Percentiles rank a stretch among this genome's conserved stretches.
These are phyloP conservation scores for Zophobas morio DNA, from an alignment of 1,140 invertebrate species.

Conservation along the genomic window DNA sequence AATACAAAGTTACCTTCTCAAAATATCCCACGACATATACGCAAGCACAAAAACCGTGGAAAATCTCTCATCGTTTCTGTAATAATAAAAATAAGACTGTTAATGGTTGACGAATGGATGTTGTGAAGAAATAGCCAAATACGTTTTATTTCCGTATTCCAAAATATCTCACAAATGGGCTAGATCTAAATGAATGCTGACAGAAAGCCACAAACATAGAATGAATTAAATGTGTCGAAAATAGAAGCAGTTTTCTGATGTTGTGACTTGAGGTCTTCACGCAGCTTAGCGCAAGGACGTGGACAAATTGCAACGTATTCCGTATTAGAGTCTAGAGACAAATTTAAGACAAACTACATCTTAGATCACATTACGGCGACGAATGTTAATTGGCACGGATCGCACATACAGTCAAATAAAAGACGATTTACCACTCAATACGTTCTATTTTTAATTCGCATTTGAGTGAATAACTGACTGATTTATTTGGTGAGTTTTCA, in stretches of 20 bases:
- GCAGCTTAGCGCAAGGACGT: slow-evolving; percentile 43
- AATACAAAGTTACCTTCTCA: slow-evolving; percentile 45
- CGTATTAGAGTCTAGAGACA: slow-evolving; percentile 7
- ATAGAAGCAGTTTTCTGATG: slow-evolving; percentile 24
- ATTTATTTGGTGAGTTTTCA: slow-evolving; percentile 27
- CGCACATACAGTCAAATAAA: background rate
- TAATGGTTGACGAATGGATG: background rate
- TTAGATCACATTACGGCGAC: slow-evolving; percentile 9
- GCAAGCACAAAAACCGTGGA: slow-evolving; percentile 50
- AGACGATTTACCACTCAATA: background rate
- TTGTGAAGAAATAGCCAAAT: slow-evolving; percentile 2
- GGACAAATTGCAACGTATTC: slow-evolving; percentile 41
- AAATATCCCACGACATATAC: slow-evolving; percentile 54
- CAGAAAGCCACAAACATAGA: slow-evolving; percentile 34
- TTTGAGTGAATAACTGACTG: slow-evolving; percentile 36
- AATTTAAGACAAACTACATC: slow-evolving; percentile 12
- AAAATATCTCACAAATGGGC: slow-evolving; percentile 36
- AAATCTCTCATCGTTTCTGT: slow-evolving; percentile 54
- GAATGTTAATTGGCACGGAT: slow-evolving; percentile 13
- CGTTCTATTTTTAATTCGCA: slow-evolving; percentile 27
- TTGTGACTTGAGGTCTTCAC: slow-evolving; percentile 41
- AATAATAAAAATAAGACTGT: slow-evolving; percentile 45
- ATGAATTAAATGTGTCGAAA: slow-evolving; percentile 31
- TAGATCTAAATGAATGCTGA: slow-evolving; percentile 28
- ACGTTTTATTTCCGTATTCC: slow-evolving; percentile 44